Evolutionary conservation across 2,113 vertebrate species (phyloP).

Genomic region (Emydocephalus ijimae): DNA sequence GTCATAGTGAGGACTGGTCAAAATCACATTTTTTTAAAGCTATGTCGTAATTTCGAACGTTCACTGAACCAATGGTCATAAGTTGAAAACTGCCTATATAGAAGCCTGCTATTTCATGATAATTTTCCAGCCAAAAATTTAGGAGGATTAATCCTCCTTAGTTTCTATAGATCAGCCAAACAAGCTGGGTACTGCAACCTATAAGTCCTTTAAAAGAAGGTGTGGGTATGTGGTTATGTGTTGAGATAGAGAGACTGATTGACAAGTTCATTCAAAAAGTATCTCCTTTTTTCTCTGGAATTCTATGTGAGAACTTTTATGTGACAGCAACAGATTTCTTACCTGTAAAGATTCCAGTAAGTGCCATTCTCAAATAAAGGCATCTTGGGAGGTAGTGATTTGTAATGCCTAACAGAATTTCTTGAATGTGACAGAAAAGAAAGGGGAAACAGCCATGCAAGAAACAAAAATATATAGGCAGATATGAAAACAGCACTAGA

Average conservation of each 20-base stretch:
- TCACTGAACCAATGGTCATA: neutral
- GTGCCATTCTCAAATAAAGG: slow-evolving; percentile 88
- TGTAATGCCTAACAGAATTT: slow-evolving; percentile 83
- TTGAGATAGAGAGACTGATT: neutral
- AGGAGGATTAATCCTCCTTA: neutral
- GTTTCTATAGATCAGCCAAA: neutral
- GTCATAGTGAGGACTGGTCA: neutral
- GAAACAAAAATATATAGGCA: slow-evolving; percentile 59
- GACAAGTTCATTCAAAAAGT: neutral
- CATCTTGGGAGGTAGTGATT: slow-evolving; percentile 91
- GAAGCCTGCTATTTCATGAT: neutral
- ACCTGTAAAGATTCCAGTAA: slow-evolving; percentile 91
- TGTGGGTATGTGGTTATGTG: neutral
- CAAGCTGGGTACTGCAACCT: neutral
- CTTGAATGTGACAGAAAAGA: slow-evolving; percentile 71
- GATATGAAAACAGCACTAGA: slow-evolving; percentile 48
- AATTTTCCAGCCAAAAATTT: neutral
- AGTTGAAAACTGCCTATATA: neutral
- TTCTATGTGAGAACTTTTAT: slow-evolving; percentile 22
- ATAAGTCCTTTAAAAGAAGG: neutral
- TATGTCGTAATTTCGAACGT: neutral
- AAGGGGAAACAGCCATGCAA: slow-evolving; percentile 46
- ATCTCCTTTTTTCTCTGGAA: slow-evolving; percentile 7
- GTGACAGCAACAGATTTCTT: slow-evolving; percentile 65
- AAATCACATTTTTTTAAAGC: neutral